Evolutionary conservation across 2,888 invertebrate species (phyloP).

Genomic region (Ecdyonurus torrentis): DNA sequence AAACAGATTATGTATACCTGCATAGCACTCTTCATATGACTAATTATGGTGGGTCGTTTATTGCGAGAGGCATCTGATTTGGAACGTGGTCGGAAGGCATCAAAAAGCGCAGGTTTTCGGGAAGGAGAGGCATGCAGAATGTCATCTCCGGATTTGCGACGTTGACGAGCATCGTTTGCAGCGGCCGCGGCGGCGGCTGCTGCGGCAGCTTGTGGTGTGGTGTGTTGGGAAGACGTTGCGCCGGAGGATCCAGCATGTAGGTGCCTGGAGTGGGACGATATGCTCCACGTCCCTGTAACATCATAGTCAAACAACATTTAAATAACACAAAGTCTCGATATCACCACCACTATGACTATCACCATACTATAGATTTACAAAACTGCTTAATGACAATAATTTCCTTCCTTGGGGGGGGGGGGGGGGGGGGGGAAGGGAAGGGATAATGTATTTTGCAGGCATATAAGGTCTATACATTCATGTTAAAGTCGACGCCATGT

Average conservation of each 20-base stretch:
- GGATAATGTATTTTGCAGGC: no score
- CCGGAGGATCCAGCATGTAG: slow-evolving; percentile 9
- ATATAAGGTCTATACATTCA: no score
- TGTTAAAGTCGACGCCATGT: no score
- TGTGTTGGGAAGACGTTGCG: slow-evolving; percentile 8
- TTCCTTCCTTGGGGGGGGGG: no score
- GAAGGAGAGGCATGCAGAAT: slow-evolving; percentile 38
- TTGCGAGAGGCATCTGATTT: slow-evolving; percentile 52
- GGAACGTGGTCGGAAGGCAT: slow-evolving; percentile 60
- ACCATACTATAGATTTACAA: no score
- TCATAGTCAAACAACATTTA: no score
- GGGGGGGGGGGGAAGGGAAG: no score
- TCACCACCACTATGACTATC: no score
- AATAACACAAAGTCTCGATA: no score
- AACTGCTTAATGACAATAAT: no score
- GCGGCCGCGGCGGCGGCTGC: slow-evolving; percentile 8
- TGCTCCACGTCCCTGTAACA: slow-evolving; percentile 16
- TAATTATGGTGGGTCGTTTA: slow-evolving; percentile 47
- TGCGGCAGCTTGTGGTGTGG: slow-evolving; percentile 7
- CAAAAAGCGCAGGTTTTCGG: slow-evolving; percentile 50
- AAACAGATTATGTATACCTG: slow-evolving; percentile 34
- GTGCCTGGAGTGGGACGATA: slow-evolving; percentile 13
- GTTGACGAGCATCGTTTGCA: slow-evolving; percentile 18
- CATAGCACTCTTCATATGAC: slow-evolving; percentile 70
- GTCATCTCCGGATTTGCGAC: slow-evolving; percentile 25